Base-by-base conservation (phyloP, 2,113 vertebrate species). In the Ranitomeya imitator region DNA sequence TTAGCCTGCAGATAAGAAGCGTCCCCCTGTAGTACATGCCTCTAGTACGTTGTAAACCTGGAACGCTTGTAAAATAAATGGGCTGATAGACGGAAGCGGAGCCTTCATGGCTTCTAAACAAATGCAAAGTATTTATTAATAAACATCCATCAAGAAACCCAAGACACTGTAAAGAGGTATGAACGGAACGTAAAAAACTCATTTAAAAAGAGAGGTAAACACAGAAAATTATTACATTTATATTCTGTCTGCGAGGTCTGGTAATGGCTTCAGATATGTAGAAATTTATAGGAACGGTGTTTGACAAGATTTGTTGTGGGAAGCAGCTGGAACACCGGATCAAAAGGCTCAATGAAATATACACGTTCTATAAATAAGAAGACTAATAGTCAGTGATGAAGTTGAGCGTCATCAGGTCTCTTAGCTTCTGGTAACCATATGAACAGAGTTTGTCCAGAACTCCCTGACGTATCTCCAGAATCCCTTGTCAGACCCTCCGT, bases 1-100 rank as follows among this genome's bases (percentile, higher is more conserved):
- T 83, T 83, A 83, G 61, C 81, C 81, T 16, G 60, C 81, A 83
- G 81, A 83, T 83, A 83, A 67, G 61, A 54, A 54, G 59, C 81
- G 16, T 83, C 81, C 81, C 26, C 31, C 81, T 83, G 61, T 69
- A 63, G 61, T 69, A 67, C 61, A 83, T 23, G 61, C 81, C 63
- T 83, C 61, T 3, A 69, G 45, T 54, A 26, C 63, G 54, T 10
- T 83, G 31, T 65, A 83, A 83, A 67, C 45, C 81, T 69, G 45
- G 3, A 52, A 54, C 19, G 81, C 19, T 54, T n/a, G 12, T 5
- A 54, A 83, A 83, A 83, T 54, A 67, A 83, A 51, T 83, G 65
- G 80, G n/a, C 61, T 83, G 81, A 83, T 67, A 69, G 19, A 52
- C 52, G 81, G 6, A 54, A 83, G n/a, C 61, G 9, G 37, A 67